These are phyloP conservation scores for Phrynocephalus versicolor DNA, from an alignment of 2,113 vertebrate species.

Conservation along the genomic window DNA sequence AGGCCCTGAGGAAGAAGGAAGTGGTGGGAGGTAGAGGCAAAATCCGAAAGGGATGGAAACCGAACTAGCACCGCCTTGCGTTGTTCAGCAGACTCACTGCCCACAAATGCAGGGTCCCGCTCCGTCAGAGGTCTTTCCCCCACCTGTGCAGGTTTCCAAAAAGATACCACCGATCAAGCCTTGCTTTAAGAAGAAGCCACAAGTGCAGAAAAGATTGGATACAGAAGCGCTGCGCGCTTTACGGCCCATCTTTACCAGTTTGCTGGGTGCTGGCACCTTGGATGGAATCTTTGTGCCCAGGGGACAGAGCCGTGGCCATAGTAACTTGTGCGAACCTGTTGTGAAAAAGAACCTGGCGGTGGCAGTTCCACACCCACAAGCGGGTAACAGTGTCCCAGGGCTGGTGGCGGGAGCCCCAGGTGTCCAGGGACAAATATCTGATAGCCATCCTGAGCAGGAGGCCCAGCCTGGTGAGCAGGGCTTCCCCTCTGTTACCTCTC, in stretches of 20 bases:
- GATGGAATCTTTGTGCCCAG: conserved; percentile 88
- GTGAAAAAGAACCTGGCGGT: conserved; percentile 87
- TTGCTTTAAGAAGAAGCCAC: conserved; percentile 97
- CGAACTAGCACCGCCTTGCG: conserved; percentile 63
- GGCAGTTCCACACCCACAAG: conserved; percentile 77
- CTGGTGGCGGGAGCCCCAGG: conserved; percentile 68
- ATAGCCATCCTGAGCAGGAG: conserved; percentile 63
- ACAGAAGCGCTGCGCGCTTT: conserved; percentile 87
- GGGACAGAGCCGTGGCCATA: conserved; percentile 73
- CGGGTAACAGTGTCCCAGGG: conserved; percentile 71
- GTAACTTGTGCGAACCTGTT: conserved; percentile 82
- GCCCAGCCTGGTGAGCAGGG: conserved; percentile 68
- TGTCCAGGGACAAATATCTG: conserved; percentile 62
- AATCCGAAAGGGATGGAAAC: conserved; percentile 80
- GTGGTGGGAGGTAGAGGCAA: conserved; percentile 44
- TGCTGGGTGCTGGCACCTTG: conserved; percentile 86
- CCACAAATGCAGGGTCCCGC: conserved; percentile 66
- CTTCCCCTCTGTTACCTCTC: conserved; percentile 67
- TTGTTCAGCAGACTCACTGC: conserved; percentile 73
- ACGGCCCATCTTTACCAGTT: conserved; percentile 87
- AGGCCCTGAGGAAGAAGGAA: conserved; percentile 67
- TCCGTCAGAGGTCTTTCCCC: conserved; percentile 78
- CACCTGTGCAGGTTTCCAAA: conserved; percentile 79
- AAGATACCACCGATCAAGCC: conserved; percentile 93
- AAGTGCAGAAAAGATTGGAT: conserved; percentile 85